phyloP scores from a whole-genome alignment of 2,888 invertebrate genomes.

The Stenoptilia bipunctidactyla region DNA sequence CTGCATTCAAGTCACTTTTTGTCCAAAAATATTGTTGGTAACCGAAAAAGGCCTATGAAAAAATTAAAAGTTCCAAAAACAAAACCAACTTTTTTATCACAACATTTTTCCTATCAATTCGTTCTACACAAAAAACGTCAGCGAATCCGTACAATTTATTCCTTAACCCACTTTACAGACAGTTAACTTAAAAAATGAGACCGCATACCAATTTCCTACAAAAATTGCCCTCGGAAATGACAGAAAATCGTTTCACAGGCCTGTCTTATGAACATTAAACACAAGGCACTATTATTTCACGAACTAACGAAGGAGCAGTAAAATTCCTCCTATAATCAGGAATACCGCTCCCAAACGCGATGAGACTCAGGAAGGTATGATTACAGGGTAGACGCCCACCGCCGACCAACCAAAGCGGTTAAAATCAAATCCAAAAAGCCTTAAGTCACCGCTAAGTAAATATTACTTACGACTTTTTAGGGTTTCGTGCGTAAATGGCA shows the following conservation, averaged over 20 bases:
- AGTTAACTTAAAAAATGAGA: constrained; percentile 36
- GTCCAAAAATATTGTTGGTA: no score
- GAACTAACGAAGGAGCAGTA: constrained; percentile 59
- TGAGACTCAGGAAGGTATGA: constrained; percentile 30
- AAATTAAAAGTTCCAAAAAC: no score
- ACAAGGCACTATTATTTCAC: constrained; percentile 58
- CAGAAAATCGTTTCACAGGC: constrained; percentile 45
- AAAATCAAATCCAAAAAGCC: constrained; percentile 28
- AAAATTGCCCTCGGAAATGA: constrained; percentile 38
- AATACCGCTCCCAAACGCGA: constrained; percentile 35
- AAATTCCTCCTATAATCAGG: constrained; percentile 57
- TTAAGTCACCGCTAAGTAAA: constrained; percentile 14
- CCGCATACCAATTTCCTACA: constrained; percentile 25
- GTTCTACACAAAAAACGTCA: no score
- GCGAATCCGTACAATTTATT: no score
- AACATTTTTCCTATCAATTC: no score
- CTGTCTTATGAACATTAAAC: constrained; percentile 36
- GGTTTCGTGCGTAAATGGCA: constrained; percentile 1
- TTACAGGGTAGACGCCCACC: constrained; percentile 64
- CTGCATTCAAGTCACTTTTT: no score
- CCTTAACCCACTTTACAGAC: no score
- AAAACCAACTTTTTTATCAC: no score
- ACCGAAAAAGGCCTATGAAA: no score
- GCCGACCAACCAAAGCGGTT: constrained; percentile 30
- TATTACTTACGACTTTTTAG: constrained; percentile 18